Percentiles rank a stretch among this genome's conserved stretches.
phyloP scores from a whole-genome alignment of 2,797 vertebrate genomes.

The Hipposideros larvatus region DNA sequence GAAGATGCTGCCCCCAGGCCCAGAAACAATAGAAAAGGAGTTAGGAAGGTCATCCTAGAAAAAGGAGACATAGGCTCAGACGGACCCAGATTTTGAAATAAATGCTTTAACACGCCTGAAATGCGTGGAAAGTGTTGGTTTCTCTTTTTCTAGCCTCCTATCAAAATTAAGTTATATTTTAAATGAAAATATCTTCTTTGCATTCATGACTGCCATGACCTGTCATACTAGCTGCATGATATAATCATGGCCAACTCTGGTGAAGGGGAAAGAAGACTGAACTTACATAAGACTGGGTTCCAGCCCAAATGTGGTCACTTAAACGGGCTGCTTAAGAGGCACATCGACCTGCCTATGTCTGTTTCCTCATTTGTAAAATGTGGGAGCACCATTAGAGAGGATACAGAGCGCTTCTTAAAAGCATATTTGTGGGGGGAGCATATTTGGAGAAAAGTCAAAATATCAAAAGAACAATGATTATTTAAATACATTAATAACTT shows the following conservation, averaged over 20 bases:
- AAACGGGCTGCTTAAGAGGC: background rate
- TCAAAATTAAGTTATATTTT: constrained; percentile 33
- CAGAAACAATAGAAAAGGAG: constrained; percentile 66
- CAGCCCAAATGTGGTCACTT: background rate
- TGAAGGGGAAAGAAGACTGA: background rate
- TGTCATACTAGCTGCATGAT: background rate
- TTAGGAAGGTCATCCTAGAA: constrained; percentile 63
- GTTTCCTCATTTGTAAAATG: constrained; percentile 70
- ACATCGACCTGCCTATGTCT: background rate
- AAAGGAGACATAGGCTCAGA: constrained; percentile 67
- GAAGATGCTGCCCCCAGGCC: constrained; percentile 58
- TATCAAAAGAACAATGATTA: background rate
- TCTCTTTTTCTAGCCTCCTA: constrained; percentile 1
- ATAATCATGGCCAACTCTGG: background rate
- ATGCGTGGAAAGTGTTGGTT: constrained; percentile 67
- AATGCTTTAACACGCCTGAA: constrained; percentile 75
- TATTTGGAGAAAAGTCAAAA: background rate
- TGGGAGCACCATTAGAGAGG: background rate
- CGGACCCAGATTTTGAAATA: constrained; percentile 71
- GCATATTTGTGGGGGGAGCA: background rate
- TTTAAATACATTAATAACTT: constrained; percentile 16
- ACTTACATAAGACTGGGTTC: background rate
- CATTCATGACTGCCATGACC: background rate
- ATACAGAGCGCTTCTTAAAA: background rate
- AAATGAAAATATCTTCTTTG: background rate